A percentile compares a stretch with the other conserved stretches of the same genome.
Conservation (phyloP, 2,888 invertebrate genomes). For the Coleophora deauratella region DNA sequence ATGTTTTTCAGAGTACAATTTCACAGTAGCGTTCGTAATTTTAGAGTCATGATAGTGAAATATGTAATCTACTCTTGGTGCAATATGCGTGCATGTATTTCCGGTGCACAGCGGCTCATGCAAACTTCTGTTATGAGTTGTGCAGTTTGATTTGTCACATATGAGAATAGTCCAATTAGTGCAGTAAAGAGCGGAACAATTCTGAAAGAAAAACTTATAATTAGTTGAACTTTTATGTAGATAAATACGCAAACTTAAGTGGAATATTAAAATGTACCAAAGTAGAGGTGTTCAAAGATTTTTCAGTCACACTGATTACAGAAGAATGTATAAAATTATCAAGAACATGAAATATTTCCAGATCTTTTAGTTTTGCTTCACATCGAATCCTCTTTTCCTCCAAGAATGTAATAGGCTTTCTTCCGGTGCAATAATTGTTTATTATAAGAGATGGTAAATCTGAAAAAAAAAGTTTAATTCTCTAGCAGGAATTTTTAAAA, state of each 20-base stretch:
- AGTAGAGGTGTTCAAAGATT: conserved; percentile 32
- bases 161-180: conserved; percentile 46
- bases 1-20: conserved; percentile 36
- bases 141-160: conserved; percentile 38
- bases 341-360: conserved; percentile 51
- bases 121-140: conserved; percentile 34
- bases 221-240: background rate
- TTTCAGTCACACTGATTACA: conserved; percentile 41
- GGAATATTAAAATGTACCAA: conserved; percentile 31
- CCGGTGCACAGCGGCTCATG: conserved; percentile 48
- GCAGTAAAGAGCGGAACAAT: conserved; percentile 50
- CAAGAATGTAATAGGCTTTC: conserved; percentile 43
- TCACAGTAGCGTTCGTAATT: conserved; percentile 46
- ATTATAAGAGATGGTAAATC: conserved; percentile 42
- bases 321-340: conserved; percentile 34
- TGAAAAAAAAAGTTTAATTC: conserved; percentile 25
- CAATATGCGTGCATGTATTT: conserved; percentile 41
- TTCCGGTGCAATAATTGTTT: conserved; percentile 48
- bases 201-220: conserved; percentile 34
- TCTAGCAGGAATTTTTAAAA: conserved; percentile 5
- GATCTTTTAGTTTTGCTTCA: conserved; percentile 42
- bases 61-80: conserved; percentile 42
- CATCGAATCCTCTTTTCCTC: conserved; percentile 41
- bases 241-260: background rate
- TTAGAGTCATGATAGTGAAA: conserved; percentile 45